Evolutionary conservation across 2,888 invertebrate species (phyloP).

Genomic region (Drosophila pegasa): DNA sequence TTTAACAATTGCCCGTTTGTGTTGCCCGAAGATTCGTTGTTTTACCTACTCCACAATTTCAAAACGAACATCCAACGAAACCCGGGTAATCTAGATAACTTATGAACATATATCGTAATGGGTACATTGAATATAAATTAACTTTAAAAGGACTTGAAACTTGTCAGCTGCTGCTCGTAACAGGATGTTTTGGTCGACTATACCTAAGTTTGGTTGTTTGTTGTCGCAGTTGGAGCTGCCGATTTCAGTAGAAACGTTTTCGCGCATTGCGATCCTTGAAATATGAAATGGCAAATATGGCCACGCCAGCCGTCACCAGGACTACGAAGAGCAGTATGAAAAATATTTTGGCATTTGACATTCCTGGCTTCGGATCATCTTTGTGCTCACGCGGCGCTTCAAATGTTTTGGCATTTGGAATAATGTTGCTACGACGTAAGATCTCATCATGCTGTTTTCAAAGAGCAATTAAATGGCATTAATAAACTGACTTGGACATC

Average conservation of each 20-base stretch:
- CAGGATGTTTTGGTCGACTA: constrained; percentile 57
- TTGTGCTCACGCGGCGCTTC: constrained; percentile 96
- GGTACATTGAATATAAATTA: constrained; percentile 64
- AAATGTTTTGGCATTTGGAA: constrained; percentile 95
- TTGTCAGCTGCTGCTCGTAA: constrained; percentile 48
- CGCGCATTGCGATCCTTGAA: constrained; percentile 96
- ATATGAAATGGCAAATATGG: constrained; percentile 95
- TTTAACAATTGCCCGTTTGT: constrained; percentile 70
- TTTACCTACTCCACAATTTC: constrained; percentile 29
- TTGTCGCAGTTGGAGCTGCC: constrained; percentile 3
- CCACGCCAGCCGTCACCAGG: constrained; percentile 92
- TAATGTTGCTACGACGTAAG: constrained; percentile 91
- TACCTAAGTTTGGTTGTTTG: constrained; percentile 48
- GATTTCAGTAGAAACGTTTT: constrained; percentile 89
- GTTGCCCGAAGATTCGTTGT: constrained; percentile 22
- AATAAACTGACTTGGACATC: neutral
- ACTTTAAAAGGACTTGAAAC: constrained; percentile 47
- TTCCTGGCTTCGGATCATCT: constrained; percentile 94
- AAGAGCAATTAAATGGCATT: neutral
- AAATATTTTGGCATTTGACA: constrained; percentile 96
- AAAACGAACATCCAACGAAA: constrained; percentile 37
- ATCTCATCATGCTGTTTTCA: constrained; percentile 75
- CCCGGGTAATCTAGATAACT: constrained; percentile 32
- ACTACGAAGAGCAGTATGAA: constrained; percentile 93
- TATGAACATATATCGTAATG: constrained; percentile 54